Evolutionary conservation across 2,113 vertebrate species (phyloP), one percentile per base, ranked within the genome.

Genomic region (Clarias macrocephalus): DNA sequence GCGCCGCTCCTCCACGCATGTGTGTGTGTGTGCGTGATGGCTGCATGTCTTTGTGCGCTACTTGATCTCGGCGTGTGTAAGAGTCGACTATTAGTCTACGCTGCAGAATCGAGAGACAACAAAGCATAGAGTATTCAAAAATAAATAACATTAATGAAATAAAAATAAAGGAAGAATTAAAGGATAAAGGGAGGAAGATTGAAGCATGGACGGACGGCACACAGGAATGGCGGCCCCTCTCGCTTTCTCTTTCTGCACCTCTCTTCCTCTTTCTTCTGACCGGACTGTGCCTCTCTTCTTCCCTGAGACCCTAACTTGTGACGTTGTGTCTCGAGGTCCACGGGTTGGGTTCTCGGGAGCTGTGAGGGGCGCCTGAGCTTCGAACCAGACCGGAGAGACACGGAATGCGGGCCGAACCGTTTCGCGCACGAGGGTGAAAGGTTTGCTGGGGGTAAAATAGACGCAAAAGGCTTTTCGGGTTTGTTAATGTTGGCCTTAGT

Each of bases 231-330:
- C 60, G 70, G 57, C 48, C 23, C 48, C 76, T 63, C 59, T 84
- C 7, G 57, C 82, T 60, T 54, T 54, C n/a, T 77, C n/a, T 77
- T n/a, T 28, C 48, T 77, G 75, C 25, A 48, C 73, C 23, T 65
- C 37, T 87, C 52, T 56, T 60, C 65, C 33, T 30, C n/a, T 77
- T 48, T 83, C 60, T 75, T 56, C 9, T 52, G 8, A 79, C 60
- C 11, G 8, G 89, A 92, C 88, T 95, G 98, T 97, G 95, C 97
- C 96, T 96, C 97, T 97, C 98, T 97, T 97, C 97, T 96, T 99
- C 98, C 98, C 98, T 99, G 98, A 99, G 98, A 99, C 98, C 98
- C 98, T 99, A 99, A 99, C 98, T 99, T 99, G 98, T 99, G 98
- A 99, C 96, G 97, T 97, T 98, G 96, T 96, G 96, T 95, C 96